Evolutionary conservation across 2,113 vertebrate genomes (phyloP), one percentile per base, ranked within the genome.

Genomic region (Pedionomus torquatus): DNA sequence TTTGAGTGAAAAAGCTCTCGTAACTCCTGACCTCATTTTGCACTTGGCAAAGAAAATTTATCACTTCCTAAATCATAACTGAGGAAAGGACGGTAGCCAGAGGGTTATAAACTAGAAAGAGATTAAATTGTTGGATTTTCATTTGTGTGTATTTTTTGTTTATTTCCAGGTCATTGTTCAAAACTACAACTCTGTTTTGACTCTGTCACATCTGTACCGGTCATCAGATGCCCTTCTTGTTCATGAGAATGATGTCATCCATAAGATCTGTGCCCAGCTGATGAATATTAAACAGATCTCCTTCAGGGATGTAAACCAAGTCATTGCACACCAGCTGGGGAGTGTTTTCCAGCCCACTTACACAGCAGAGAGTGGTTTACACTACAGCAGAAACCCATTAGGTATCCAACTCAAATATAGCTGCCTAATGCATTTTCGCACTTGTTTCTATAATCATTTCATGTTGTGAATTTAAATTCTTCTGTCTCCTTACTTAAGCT

Each of bases 111-210:
- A 66, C 31, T 17, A n/a, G 55, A 60, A 46, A 31, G 37, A 70
- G 54, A 85, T 88, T 44, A 55, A 64, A 14, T 30, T 71, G 75
- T 70, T 83, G 58, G 66, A 75, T 55, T 88, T 89, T 74, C 87
- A 44, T 61, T 68, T 94, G 33, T 52, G 30, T 75, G 65, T 89
- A 63, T 5, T 18, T 66, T 35, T 72, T 39, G 33, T 82, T 77
- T 80, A 49, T 61, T 95, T 84, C 68, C 95, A 99, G 99, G 99
- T 99, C 74, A 99, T 99, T 37, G 99, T 99, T 87, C 99, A 99
- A 97, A 99, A 99, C 97, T 99, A 99, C 97, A 99, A 99, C 96
- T 99, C 99, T 1, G 96, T 99, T 95, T 97, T 99, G 97, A 99
- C 99, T 1, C 98, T 99, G 71, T 98, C 99, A 37, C 99, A 98